A percentile compares a stretch with the other conserved stretches of the same genome.
Evolutionary conservation across 2,797 vertebrate genomes (phyloP).

Genomic region (Odontamblyopus rebecca): DNA sequence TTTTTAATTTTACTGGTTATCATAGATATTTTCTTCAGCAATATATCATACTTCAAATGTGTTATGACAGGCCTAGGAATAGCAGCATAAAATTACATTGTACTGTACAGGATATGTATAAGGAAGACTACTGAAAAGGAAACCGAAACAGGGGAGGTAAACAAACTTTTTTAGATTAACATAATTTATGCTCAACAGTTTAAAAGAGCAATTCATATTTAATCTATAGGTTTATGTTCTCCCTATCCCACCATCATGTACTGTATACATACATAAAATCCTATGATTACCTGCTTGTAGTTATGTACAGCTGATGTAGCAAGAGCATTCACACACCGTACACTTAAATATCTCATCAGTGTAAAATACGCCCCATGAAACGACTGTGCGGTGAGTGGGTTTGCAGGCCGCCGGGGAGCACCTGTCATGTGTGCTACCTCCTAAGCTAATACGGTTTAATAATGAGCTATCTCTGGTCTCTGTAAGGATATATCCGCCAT

Average conservation of each 20-base stretch:
- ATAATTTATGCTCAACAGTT: no score
- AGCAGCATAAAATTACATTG: not conserved
- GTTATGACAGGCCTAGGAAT: not conserved
- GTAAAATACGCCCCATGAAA: slow-evolving; percentile 8
- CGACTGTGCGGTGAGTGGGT: not conserved
- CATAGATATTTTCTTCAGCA: no score
- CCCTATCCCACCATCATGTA: not conserved
- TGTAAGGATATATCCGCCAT: slow-evolving; percentile 22
- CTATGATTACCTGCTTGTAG: not conserved
- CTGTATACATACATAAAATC: not conserved
- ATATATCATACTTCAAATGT: no score
- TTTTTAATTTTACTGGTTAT: no score
- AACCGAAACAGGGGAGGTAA: not conserved
- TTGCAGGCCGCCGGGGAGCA: not conserved
- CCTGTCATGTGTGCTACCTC: not conserved
- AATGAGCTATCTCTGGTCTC: slow-evolving; percentile 10
- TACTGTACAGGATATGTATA: not conserved
- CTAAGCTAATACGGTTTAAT: slow-evolving; percentile 20
- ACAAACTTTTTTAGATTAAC: not conserved
- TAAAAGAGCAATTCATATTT: not conserved
- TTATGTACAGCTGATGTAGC: not conserved
- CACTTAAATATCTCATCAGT: slow-evolving; percentile 1
- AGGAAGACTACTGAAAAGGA: not conserved
- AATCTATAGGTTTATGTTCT: not conserved
- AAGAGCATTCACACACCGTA: not conserved